Evolutionary conservation across 2,888 invertebrate genomes (phyloP), one percentile per base, ranked within the genome.

Genomic region (Mantis religiosa): DNA sequence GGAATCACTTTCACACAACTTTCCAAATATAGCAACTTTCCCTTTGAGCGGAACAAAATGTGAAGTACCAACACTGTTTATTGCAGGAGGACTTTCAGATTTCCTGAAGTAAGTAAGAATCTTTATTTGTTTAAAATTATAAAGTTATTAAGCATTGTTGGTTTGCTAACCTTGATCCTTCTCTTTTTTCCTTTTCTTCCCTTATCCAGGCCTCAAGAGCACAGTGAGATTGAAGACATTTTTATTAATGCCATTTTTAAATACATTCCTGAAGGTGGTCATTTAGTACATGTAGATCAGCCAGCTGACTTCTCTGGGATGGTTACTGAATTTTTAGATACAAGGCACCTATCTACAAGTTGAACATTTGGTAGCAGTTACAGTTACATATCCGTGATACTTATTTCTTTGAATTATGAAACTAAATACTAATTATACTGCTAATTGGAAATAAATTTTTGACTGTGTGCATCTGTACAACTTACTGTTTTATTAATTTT

Each of bases 271-370:
- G 97, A 96, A 81, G 97, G 98, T 12, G 98, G 98, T 0, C 99
- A 99, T 93, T 97, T 98, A 97, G 96, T 99, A 0, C 99, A 99
- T 92, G 96, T 97, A 90, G 98, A 99, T 90, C 97, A 98, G 92
- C 98, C 99, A 1, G 93, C 94, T 12, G 96, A 96, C 90, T 98
- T 98, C 93, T 92, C 97, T 34, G 94, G 95, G 87, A 91, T 94
- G 87, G 94, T 96, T 81, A 93, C 95, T 91, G 94, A 94, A 91
- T 97, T 97, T 93, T 92, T 97, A 90, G 94, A 94, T 3, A 71
- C 15, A 71, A 15, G 25, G 15, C 20, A 4, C 20, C 25, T 20
- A 20, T 20, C 54, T 71, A 25, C 14, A 20, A 6, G 2, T 71
- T 71, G 54, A 71, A 71, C 4, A 20, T 71, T 71, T 71, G 54